Percentiles rank a stretch among this genome's conserved stretches.
These are phyloP conservation scores for Neoniphon sammara DNA, from an alignment of 2,797 vertebrate genomes.

Conservation along the genomic window DNA sequence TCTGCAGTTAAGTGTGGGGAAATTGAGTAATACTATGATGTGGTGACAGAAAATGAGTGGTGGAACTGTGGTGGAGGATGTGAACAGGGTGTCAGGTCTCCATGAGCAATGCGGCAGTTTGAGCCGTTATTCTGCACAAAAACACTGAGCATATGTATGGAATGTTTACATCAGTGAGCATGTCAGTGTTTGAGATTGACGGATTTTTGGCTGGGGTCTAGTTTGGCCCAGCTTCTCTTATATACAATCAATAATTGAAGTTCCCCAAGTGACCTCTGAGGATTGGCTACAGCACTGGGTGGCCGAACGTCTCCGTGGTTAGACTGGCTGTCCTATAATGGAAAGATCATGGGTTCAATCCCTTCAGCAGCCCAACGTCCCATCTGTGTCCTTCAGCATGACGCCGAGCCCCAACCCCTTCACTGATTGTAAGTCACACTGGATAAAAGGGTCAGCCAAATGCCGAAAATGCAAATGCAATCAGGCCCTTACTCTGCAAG, in stretches of 20 bases:
- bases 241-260: not conserved
- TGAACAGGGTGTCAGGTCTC: constrained; percentile 21
- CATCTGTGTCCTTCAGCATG: not conserved
- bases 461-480: constrained; percentile 55
- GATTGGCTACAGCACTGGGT: not conserved
- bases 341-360: not conserved
- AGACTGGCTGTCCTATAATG: not conserved
- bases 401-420: not conserved
- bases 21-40: constrained; percentile 66
- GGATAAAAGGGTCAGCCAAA: not conserved
- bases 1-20: constrained; percentile 57
- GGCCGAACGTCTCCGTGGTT: too few relatives aligned
- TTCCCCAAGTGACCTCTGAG: constrained; percentile 4
- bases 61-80: constrained; percentile 36
- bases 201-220: not conserved
- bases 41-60: constrained; percentile 46
- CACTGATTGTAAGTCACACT: constrained; percentile 16
- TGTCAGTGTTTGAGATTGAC: too few relatives aligned
- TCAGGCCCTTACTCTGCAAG: constrained; percentile 28
- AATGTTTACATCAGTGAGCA: not conserved
- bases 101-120: not conserved
- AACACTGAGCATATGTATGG: not conserved
- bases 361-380: not conserved
- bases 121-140: not conserved
- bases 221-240: constrained; percentile 1